Evolutionary conservation across 2,888 invertebrate genomes (phyloP).

Genomic region (Drosophila melanosoma): DNA sequence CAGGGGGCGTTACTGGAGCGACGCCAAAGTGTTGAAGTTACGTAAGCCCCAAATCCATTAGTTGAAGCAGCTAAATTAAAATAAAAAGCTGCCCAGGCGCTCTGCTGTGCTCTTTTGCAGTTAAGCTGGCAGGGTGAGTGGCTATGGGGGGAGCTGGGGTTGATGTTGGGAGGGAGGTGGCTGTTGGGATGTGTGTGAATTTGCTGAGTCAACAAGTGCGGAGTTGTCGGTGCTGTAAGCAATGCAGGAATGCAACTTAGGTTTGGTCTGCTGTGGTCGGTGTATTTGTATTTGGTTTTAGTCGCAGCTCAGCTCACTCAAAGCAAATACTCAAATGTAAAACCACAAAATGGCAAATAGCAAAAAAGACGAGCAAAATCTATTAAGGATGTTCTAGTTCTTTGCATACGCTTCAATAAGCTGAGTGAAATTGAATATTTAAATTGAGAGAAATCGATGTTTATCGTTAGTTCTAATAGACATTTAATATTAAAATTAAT

Average conservation of each 20-base stretch:
- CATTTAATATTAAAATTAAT: background rate
- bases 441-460: background rate
- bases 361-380: background rate
- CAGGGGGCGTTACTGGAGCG: conserved; percentile 44
- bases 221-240: conserved; percentile 21
- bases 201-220: conserved; percentile 52
- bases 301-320: conserved; percentile 21
- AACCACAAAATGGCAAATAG: conserved; percentile 1
- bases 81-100: conserved; percentile 62
- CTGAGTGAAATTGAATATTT: background rate
- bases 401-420: background rate
- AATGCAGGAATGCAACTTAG: conserved; percentile 26
- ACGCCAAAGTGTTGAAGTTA: conserved; percentile 76
- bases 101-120: conserved; percentile 24
- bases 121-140: background rate
- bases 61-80: conserved; percentile 80
- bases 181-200: background rate
- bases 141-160: background rate
- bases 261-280: conserved; percentile 1
- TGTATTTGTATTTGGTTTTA: conserved; percentile 16
- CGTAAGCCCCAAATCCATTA: conserved; percentile 80
- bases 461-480: background rate
- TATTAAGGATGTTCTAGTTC: background rate
- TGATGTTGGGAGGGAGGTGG: background rate
- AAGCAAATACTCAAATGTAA: conserved; percentile 27